Evolutionary conservation across 2,113 vertebrate species (phyloP), one percentile per base, ranked within the genome.

Genomic region (Buteo buteo): DNA sequence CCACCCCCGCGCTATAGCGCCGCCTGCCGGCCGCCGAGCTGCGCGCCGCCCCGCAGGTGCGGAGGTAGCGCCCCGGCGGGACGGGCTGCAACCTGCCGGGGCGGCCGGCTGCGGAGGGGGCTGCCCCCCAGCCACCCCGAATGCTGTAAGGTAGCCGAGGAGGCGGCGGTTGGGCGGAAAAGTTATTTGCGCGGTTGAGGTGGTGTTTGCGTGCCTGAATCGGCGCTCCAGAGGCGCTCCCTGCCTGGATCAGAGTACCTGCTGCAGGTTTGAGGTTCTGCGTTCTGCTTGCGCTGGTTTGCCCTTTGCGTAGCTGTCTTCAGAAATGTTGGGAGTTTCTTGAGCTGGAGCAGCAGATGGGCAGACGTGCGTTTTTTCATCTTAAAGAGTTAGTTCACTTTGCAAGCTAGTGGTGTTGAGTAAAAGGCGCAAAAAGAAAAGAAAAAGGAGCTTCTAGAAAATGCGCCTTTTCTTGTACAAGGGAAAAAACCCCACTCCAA

Each of bases 131-230:
- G 57, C 6, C 13, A 0, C 34, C 1, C 54, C 54, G 2, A 13
- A 0, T 2, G 1, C 31, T 7, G 0, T 21, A 0, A 4, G 15
- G 17, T 4, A 19, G 59, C 38, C 67, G 6, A n/a, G 70, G 26
- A 0, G 34, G 3, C 11, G 32, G 32, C n/a, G 5, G 42, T 6
- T 40, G 42, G 59, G 36, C 2, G 59, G 47, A 67, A 86, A 81
- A 95, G 72, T 92, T 88, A 1, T 5, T 38, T 20, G 44, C 19
- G 3, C 18, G 25, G 72, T 13, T 34, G 55, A 38, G 24, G 0
- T 25, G 6, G 3, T 5, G 31, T 29, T 73, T 12, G 29, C 40
- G 0, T 28, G 71, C 29, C 21, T 47, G 65, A 8, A 4, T 5
- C 7, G 25, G 18, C 18, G 1, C 66, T 49, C 13, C 14, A 4